phyloP scores from a whole-genome alignment of 37 sponge, comb jelly and placozoan species.

The Haliclona indistincta region DNA sequence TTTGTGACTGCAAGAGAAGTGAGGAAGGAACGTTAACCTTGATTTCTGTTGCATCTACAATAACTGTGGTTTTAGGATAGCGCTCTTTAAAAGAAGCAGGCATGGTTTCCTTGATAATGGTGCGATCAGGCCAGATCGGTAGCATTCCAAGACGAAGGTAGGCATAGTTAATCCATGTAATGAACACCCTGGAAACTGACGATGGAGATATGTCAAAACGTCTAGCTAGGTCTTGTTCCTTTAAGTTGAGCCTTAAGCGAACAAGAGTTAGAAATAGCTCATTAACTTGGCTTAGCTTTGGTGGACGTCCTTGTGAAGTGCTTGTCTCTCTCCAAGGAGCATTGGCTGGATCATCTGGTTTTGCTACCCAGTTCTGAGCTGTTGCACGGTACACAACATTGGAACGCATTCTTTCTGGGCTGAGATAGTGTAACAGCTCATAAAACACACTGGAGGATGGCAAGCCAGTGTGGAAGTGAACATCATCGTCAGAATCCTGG shows the following conservation, averaged over 20 bases:
- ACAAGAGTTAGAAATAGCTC: slow-evolving; percentile 4
- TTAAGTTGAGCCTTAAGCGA: not conserved
- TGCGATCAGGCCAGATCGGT: slow-evolving; percentile 30
- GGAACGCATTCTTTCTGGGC: too few species aligned
- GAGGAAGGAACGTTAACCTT: slow-evolving; percentile 7
- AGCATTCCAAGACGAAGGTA: slow-evolving; percentile 1
- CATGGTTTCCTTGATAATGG: slow-evolving; percentile 7
- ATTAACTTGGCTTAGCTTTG: not conserved
- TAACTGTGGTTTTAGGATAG: slow-evolving; percentile 10
- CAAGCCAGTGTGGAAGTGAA: too few species aligned
- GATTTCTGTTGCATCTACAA: slow-evolving; percentile 30
- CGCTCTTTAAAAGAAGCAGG: slow-evolving; percentile 20
- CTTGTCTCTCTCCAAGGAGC: too few species aligned
- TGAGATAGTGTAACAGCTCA: too few species aligned
- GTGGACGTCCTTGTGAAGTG: too few species aligned
- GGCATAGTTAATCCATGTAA: not conserved
- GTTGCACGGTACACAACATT: too few species aligned
- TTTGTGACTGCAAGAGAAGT: slow-evolving; percentile 9
- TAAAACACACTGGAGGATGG: too few species aligned
- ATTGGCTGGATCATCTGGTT: too few species aligned
- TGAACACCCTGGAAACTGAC: not conserved
- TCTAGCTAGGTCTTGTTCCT: not conserved
- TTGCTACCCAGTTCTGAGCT: too few species aligned
- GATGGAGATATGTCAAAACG: not conserved
- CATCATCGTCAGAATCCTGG: too few species aligned